These are phyloP conservation scores for Carettochelys insculpta DNA, from an alignment of 2,113 vertebrate genomes.

Conservation along the genomic window DNA sequence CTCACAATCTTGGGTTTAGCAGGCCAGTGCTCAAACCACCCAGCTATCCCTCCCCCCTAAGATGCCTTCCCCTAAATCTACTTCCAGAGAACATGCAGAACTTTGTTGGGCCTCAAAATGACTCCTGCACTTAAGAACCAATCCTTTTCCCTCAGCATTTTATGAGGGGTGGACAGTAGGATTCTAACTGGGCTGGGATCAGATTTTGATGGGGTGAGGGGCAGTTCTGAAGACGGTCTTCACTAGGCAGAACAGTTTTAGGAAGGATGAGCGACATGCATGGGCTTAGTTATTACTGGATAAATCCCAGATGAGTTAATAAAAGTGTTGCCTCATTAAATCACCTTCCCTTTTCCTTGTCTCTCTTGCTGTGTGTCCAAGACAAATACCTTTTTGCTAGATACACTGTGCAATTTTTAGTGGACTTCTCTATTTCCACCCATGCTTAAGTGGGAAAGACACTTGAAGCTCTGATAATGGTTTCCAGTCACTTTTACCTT, in stretches of 20 bases:
- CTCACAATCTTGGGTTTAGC: no score
- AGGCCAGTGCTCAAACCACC: no score
- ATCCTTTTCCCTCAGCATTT: background rate
- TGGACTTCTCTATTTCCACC: background rate
- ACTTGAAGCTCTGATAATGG: background rate
- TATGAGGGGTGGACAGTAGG: background rate
- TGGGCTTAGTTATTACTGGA: background rate
- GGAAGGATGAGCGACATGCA: background rate
- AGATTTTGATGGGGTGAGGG: background rate
- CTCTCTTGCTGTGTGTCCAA: background rate
- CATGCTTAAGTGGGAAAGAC: background rate
- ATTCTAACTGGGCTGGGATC: background rate
- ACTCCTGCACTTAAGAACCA: background rate
- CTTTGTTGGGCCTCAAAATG: background rate
- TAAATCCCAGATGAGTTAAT: background rate
- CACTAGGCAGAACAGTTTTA: background rate
- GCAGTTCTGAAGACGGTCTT: background rate
- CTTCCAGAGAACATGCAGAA: background rate
- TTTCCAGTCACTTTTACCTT: background rate
- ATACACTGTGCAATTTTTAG: background rate
- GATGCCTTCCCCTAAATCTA: no score
- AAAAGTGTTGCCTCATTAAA: background rate
- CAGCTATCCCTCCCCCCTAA: no score
- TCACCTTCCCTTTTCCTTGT: background rate
- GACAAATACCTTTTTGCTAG: rapidly evolving